These are phyloP conservation scores for Psettodes erumei DNA, from an alignment of 2,113 vertebrate genomes.

Conservation along the genomic window DNA sequence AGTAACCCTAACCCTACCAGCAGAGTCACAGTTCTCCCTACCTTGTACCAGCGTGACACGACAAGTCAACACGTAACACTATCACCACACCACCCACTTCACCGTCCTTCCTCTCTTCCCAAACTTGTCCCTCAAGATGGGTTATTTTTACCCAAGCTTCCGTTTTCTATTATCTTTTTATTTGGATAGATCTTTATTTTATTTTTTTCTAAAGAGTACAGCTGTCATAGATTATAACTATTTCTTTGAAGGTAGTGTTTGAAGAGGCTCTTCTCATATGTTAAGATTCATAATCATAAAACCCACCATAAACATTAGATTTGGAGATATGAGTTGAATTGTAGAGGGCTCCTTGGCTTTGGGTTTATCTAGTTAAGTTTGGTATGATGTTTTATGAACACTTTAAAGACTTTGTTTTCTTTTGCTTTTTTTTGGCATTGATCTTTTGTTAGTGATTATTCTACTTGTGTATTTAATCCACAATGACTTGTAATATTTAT, in stretches of 20 bases:
- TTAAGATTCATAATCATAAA: constrained; percentile 66
- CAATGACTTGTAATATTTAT: constrained; percentile 89
- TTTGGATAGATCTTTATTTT: constrained; percentile 50
- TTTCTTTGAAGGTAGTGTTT: constrained; percentile 60
- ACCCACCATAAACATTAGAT: constrained; percentile 67
- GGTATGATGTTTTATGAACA: constrained; percentile 76
- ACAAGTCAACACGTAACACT: constrained; percentile 3
- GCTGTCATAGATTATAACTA: constrained; percentile 54
- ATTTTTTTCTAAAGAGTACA: constrained; percentile 52
- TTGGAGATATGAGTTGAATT: constrained; percentile 79
- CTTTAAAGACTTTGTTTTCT: constrained; percentile 48
- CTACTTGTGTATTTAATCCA: constrained; percentile 83
- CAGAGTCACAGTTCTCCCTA: constrained; percentile 23
- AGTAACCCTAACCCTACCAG: too few species aligned
- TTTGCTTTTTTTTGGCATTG: constrained; percentile 68
- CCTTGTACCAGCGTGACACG: constrained; percentile 20
- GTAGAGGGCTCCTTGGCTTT: constrained; percentile 82
- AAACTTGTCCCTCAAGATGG: constrained; percentile 3
- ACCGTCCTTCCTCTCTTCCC: constrained; percentile 46
- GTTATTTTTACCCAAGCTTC: constrained; percentile 57
- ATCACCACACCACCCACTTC: constrained; percentile 9
- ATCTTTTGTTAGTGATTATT: constrained; percentile 81
- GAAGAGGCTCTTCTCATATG: constrained; percentile 61
- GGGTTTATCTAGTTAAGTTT: constrained; percentile 83
- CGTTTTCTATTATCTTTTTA: constrained; percentile 61